Evolutionary conservation across 2,797 vertebrate species (phyloP), one percentile per base, ranked within the genome.

Genomic region (Galagoides demidoff): DNA sequence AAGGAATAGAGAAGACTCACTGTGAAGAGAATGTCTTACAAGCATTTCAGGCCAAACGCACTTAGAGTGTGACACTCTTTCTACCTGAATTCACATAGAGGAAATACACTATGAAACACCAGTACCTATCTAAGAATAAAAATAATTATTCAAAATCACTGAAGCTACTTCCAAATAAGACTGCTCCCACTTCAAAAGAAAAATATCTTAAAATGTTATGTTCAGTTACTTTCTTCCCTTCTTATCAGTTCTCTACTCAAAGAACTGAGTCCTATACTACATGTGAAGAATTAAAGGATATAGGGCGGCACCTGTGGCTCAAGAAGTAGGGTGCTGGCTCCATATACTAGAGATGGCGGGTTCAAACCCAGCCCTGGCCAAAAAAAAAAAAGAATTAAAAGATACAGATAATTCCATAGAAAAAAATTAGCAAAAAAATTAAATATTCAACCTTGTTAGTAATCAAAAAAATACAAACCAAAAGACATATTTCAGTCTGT

Each of bases 381-480:
- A 52, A 52, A 52, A 52, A 52, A 49, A 49, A 49, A 52, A 52
- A 52, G 2, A 52, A 17, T 52, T 59, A 88, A 88, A 64, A 20
- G 16, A 73, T 37, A 64, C 3, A 37, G 7, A 52, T 45, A 86
- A 78, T 64, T n/a, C n/a, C 34, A 82, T 1, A 55, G 66, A 59
- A 85, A 94, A 23, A 89, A 57, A 55, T 76, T 6, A 70, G 19
- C 45, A 71, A 45, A 31, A 66, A 73, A 31, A 64, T 39, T 66
- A 78, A 87, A 76, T 34, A 39, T 22, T 90, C 64, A 55, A 70
- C 29, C 7, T 45, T 71, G 52, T 52, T 59, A 90, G 34, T 61
- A 70, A 90, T 52, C 55, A 74, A 86, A 88, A 70, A 82, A 52
- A 85, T n/a, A 76, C 22, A 92, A 70, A 89, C 12, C 74, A 89